Evolutionary conservation across 2,113 vertebrate genomes (phyloP), one percentile per base, ranked within the genome.

Genomic region (Montifringilla adamsi): DNA sequence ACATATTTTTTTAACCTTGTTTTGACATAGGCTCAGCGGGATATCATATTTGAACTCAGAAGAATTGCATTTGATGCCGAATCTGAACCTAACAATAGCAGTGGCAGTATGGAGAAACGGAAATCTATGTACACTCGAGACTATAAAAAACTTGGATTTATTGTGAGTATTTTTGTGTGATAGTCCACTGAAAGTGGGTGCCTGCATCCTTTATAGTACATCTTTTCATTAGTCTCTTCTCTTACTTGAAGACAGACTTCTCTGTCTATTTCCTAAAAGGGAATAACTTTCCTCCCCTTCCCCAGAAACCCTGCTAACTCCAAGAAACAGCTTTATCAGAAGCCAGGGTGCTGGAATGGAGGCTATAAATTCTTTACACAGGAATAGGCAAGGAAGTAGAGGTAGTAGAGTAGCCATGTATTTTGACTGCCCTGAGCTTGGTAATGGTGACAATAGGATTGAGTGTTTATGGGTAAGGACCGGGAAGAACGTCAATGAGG

Each of bases 71-170:
- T 99, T 53, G 99, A 99, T 89, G 98, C 99, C 0, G 99, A 99
- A 84, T 98, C 98, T 8, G 99, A 99, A 78, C 98, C 99, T 15
- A 99, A 98, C 96, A 99, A 98, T 97, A 98, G 98, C 14, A 98
- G 99, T 22, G 99, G 99, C 96, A 99, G 98, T 93, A 99, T 99
- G 60, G 99, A 99, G 97, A 99, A 99, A 66, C 98, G 99, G 97
- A 99, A 99, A 96, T 99, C 99, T 86, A 99, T 99, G 99, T 99
- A 99, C 96, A 99, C 99, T 2, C 98, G 99, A 31, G 99, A 99
- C 98, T 99, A 99, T 85, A 99, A 99, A 94, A 99, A 99, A 66
- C 99, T 99, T 16, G 99, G 99, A 76, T 99, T 99, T 94, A 99
- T 99, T 50, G 99, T 99, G 88, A 99, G 99, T 98, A 92, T 56